Evolutionary conservation across 64 coral and sea anemone genomes (phyloP).

Genomic region (Montipora capricornis): DNA sequence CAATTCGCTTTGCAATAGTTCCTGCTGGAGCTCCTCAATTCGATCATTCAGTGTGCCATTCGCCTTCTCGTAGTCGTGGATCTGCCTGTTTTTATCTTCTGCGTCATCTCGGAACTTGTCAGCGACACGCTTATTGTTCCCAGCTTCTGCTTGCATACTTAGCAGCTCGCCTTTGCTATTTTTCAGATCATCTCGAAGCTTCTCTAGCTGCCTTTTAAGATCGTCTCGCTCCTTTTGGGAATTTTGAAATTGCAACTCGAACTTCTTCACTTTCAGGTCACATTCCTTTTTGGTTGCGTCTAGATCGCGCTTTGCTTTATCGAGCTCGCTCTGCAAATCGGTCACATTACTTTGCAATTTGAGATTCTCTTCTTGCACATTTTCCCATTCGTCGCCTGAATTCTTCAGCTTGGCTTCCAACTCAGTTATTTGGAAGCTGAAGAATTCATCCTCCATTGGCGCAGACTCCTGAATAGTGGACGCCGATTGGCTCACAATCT

Average conservation of each 20-base stretch:
- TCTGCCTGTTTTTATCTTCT: conserved; percentile 84
- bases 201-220: conserved; percentile 85
- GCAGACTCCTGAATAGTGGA: conserved; percentile 53
- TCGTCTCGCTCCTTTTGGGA: conserved; percentile 88
- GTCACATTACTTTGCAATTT: conserved; percentile 77
- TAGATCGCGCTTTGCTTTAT: conserved; percentile 80
- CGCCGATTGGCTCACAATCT: conserved; percentile 79
- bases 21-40: conserved; percentile 75
- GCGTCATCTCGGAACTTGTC: conserved; percentile 88
- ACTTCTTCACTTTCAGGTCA: conserved; percentile 89
- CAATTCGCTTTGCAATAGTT: conserved; percentile 82
- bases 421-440: conserved; percentile 14
- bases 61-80: conserved; percentile 79
- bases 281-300: conserved; percentile 88
- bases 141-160: conserved; percentile 62
- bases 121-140: conserved; percentile 87
- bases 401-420: conserved; percentile 77
- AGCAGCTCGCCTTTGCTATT: conserved; percentile 71
- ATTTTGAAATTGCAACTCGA: conserved; percentile 83
- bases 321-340: conserved; percentile 79
- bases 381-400: conserved; percentile 68
- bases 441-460: conserved; percentile 69
- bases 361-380: conserved; percentile 66
- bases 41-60: conserved; percentile 83
- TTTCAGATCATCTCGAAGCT: conserved; percentile 83